phyloP scores from a whole-genome alignment of 2,797 vertebrate genomes.

The Eremophila alpestris region DNA sequence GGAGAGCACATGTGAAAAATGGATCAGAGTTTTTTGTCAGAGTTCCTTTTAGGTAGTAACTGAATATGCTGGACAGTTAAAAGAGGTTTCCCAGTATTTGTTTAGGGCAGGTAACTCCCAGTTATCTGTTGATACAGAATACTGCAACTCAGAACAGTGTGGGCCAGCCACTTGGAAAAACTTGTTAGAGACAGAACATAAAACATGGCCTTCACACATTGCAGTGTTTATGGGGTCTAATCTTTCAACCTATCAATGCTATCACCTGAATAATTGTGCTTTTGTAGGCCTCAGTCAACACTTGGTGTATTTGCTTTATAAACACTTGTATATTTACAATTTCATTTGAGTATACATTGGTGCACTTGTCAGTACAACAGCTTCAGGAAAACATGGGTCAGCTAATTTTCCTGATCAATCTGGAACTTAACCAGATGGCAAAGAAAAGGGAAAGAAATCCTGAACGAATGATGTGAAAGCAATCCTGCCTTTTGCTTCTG shows the following conservation, averaged over 20 bases:
- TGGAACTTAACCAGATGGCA: background rate
- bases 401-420: accelerated
- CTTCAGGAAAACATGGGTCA: background rate
- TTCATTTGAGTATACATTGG: accelerated
- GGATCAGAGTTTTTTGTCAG: background rate
- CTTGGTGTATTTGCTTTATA: background rate
- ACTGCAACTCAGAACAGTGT: background rate
- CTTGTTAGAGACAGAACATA: background rate
- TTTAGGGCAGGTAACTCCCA: background rate
- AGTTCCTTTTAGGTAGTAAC: background rate
- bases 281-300: background rate
- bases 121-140: background rate
- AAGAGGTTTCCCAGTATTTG: background rate
- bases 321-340: no score
- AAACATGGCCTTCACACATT: background rate
- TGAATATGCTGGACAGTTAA: background rate
- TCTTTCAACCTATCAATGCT: background rate
- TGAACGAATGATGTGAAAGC: background rate
- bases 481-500: background rate
- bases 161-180: background rate
- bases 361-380: background rate
- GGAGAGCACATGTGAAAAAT: background rate
- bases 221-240: background rate
- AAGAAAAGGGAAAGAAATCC: background rate
- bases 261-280: background rate